Evolutionary conservation across 2,888 invertebrate genomes (phyloP).

Genomic region (Clostera curtula): DNA sequence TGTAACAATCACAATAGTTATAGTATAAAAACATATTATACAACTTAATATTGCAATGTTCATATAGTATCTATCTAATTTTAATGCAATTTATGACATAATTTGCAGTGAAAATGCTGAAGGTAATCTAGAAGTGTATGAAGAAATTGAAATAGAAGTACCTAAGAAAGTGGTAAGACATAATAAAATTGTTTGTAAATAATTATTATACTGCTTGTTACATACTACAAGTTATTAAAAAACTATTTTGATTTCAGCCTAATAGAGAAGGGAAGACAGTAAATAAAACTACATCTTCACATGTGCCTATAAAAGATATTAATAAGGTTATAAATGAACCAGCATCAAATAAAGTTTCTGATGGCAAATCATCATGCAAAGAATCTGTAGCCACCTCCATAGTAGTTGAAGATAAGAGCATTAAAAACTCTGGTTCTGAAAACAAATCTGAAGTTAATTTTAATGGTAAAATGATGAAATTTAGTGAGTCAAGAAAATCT

Average conservation of each 20-base stretch:
- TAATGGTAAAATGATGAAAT: slow-evolving; percentile 56
- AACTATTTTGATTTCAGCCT: slow-evolving; percentile 41
- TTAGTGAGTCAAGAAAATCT: slow-evolving; percentile 58
- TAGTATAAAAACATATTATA: too few relatives aligned
- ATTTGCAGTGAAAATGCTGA: slow-evolving; percentile 62
- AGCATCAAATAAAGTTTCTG: slow-evolving; percentile 33
- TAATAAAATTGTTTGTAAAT: slow-evolving; percentile 1
- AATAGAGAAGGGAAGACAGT: slow-evolving; percentile 34
- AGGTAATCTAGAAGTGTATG: slow-evolving; percentile 69
- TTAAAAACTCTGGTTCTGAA: slow-evolving; percentile 31
- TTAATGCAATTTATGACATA: too few relatives aligned
- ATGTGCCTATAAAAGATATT: slow-evolving; percentile 47
- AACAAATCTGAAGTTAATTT: slow-evolving; percentile 45
- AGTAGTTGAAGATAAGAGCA: slow-evolving; percentile 30
- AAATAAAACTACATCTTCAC: slow-evolving; percentile 35
- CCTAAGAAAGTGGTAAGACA: slow-evolving; percentile 55
- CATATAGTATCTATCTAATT: too few relatives aligned
- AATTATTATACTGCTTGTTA: not conserved
- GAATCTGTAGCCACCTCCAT: slow-evolving; percentile 23
- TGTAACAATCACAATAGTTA: too few relatives aligned
- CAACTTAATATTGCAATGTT: too few relatives aligned
- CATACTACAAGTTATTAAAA: slow-evolving; percentile 2
- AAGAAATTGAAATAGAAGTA: slow-evolving; percentile 66
- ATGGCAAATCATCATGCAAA: slow-evolving; percentile 31
- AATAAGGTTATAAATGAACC: slow-evolving; percentile 42